phyloP scores from a whole-genome alignment of 2,113 vertebrate species.

The Speoplatyrhinus poulsoni region DNA sequence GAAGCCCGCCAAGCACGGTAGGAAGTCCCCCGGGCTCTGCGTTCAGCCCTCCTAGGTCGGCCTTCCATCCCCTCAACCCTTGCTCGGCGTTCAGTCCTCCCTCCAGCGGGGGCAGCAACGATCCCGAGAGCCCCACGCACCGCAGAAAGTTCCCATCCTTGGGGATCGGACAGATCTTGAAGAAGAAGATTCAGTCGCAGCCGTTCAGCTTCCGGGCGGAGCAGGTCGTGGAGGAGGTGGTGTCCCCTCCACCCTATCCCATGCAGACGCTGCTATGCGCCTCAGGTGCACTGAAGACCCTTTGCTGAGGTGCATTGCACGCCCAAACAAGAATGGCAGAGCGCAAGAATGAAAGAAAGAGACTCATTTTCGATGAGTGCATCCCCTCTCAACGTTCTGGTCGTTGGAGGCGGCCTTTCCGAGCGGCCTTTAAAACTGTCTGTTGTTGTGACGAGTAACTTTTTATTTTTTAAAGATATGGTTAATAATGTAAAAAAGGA shows the following conservation, averaged over 20 bases:
- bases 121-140: conserved; percentile 75
- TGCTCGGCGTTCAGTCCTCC: conserved; percentile 66
- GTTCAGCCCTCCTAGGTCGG: conserved; percentile 70
- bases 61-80: conserved; percentile 66
- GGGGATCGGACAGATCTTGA: conserved; percentile 78
- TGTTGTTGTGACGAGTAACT: conserved; percentile 61
- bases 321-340: not conserved
- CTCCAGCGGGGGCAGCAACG: conserved; percentile 59
- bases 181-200: conserved; percentile 72
- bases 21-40: conserved; percentile 70
- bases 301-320: conserved; percentile 66
- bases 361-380: conserved; percentile 39
- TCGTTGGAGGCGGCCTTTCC: conserved; percentile 61
- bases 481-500: not conserved
- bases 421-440: conserved; percentile 71
- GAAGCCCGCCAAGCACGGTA: conserved; percentile 65
- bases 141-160: conserved; percentile 76
- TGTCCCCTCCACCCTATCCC: conserved; percentile 75
- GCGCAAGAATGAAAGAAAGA: conserved; percentile 6
- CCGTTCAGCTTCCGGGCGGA: conserved; percentile 72
- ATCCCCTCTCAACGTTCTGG: conserved; percentile 32
- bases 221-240: conserved; percentile 68
- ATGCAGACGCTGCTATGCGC: conserved; percentile 79
- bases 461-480: conserved; percentile 23
- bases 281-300: conserved; percentile 78